Conservation (phyloP, 1,140 invertebrate species). For the Thaumetopoea pityocampa region DNA sequence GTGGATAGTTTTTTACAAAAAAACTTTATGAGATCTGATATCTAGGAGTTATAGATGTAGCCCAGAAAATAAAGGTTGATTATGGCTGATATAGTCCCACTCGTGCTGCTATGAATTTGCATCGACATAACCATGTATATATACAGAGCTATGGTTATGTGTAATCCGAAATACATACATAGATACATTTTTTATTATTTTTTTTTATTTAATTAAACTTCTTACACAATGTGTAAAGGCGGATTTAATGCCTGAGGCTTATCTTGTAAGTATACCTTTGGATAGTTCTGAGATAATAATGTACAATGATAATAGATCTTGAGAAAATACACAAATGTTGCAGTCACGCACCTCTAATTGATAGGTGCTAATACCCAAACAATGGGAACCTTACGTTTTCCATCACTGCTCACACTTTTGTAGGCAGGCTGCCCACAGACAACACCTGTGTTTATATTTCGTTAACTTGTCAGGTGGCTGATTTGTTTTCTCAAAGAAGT, state of each 20-base stretch:
- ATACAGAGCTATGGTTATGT: no score
- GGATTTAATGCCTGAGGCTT: background rate
- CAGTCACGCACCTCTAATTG: slow-evolving; percentile 26
- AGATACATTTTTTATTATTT: no score
- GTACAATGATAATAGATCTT: background rate
- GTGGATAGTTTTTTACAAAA: no score
- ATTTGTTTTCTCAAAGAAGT: slow-evolving; percentile 6
- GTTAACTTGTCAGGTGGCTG: slow-evolving; percentile 19
- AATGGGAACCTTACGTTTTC: slow-evolving; percentile 19
- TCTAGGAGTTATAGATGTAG: no score
- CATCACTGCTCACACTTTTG: slow-evolving; percentile 41
- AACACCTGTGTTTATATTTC: slow-evolving; percentile 45
- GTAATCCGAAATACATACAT: no score
- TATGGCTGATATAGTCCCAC: no score
- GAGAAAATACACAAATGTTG: slow-evolving; percentile 4
- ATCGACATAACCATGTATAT: no score
- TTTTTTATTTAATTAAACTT: no score
- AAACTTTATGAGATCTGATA: no score
- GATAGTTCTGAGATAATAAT: background rate
- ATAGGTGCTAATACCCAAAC: slow-evolving; percentile 25
- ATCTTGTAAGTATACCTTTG: slow-evolving; percentile 3
- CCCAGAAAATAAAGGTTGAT: no score
- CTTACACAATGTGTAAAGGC: no score
- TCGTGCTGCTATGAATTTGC: no score
- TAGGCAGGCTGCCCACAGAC: slow-evolving; percentile 18